These are phyloP conservation scores for Drosophila lowei DNA, from an alignment of 1,140 invertebrate genomes.

Conservation along the genomic window DNA sequence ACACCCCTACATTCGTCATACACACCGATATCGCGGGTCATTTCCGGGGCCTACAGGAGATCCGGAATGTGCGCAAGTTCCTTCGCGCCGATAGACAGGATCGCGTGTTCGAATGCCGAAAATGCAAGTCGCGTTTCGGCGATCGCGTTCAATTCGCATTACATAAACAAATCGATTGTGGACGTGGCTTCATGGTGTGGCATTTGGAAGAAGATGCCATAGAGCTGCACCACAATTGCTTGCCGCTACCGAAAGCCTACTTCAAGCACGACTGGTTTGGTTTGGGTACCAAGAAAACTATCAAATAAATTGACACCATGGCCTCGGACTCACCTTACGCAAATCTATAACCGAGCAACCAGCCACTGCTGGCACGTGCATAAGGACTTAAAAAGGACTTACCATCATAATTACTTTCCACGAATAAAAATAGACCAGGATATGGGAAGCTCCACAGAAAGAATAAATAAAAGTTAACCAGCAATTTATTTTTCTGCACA, in stretches of 20 bases:
- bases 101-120: conserved; percentile 41
- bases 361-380: no score
- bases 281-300: conserved; percentile 12
- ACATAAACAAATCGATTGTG: conserved; percentile 57
- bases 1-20: conserved; percentile 56
- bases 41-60: conserved; percentile 40
- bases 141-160: conserved; percentile 37
- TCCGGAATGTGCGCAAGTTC: conserved; percentile 43
- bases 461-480: no score
- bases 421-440: no score
- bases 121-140: conserved; percentile 47
- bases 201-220: conserved; percentile 34
- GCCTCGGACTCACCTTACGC: no score
- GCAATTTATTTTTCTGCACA: no score
- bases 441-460: no score
- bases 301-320: not conserved
- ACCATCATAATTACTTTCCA: no score
- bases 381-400: no score
- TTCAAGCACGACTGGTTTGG: conserved; percentile 63
- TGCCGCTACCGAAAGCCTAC: conserved; percentile 46
- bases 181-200: conserved; percentile 38
- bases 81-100: conserved; percentile 37
- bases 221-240: conserved; percentile 60
- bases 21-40: conserved; percentile 51
- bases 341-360: no score